Conservation (phyloP, 1,140 invertebrate species). For the Brachionus plicatilis region DNA sequence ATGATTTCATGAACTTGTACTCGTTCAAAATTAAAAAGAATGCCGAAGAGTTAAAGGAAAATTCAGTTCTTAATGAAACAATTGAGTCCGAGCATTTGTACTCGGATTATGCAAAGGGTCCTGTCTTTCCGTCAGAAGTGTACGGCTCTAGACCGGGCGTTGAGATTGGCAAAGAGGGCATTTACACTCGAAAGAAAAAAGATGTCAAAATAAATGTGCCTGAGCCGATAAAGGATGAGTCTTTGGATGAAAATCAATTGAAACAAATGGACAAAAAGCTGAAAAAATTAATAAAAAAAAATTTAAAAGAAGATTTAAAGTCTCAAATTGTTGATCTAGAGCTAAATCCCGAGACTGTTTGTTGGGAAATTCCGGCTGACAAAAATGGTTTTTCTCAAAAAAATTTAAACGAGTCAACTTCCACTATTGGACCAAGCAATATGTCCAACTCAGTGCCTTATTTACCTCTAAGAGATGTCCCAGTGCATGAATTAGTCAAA, state of each 20-base stretch:
- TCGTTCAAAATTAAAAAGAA: constrained; percentile 1
- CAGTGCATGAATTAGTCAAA: constrained; percentile 14
- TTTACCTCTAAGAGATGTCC: constrained; percentile 8
- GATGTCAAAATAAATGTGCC: not conserved
- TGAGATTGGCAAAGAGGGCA: not conserved
- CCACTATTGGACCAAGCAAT: not conserved
- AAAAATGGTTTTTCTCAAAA: not conserved
- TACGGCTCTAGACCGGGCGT: constrained; percentile 11
- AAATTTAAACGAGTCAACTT: not conserved
- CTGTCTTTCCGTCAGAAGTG: not conserved
- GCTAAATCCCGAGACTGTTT: not conserved
- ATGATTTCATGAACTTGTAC: not conserved
- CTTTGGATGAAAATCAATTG: not conserved
- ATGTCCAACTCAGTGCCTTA: not conserved
- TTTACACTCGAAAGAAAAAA: constrained; percentile 21
- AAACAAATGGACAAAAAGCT: constrained; percentile 31
- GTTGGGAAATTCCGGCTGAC: constrained; percentile 9
- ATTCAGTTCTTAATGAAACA: not conserved
- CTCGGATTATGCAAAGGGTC: constrained; percentile 19
- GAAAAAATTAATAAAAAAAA: constrained; percentile 32
- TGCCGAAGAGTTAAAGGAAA: not conserved
- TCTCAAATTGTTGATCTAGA: constrained; percentile 13
- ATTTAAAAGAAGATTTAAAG: constrained; percentile 16
- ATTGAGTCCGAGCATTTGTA: constrained; percentile 21
- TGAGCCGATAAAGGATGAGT: not conserved